Percentiles rank a stretch among this genome's conserved stretches.
Evolutionary conservation across 1,140 invertebrate species (phyloP).

Genomic region (Drosophila carrolli): DNA sequence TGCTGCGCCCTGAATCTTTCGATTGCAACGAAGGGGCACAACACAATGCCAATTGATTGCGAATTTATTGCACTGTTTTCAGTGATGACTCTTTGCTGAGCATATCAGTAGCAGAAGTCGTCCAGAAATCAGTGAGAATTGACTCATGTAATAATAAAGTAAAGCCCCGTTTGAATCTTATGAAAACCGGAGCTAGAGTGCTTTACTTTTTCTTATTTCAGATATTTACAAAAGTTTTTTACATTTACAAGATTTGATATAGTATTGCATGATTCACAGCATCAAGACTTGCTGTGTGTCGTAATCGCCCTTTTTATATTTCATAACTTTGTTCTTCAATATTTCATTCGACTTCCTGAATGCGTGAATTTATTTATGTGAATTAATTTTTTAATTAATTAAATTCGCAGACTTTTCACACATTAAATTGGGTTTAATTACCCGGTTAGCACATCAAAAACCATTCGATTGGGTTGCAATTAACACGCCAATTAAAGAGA

Average conservation of each 20-base stretch:
- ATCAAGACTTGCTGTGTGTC: neutral
- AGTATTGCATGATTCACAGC: neutral
- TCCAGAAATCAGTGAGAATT: slow-evolving; percentile 18
- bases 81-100: slow-evolving; percentile 15
- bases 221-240: neutral
- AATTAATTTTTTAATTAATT: slow-evolving; percentile 7
- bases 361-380: slow-evolving; percentile 5
- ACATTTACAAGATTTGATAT: neutral
- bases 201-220: neutral
- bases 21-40: neutral
- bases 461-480: slow-evolving; percentile 38
- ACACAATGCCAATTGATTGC: slow-evolving; percentile 17
- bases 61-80: slow-evolving; percentile 38
- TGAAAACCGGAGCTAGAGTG: neutral
- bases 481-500: slow-evolving; percentile 10
- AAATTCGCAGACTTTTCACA: slow-evolving; percentile 28
- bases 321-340: neutral
- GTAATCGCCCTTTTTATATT: neutral
- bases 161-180: slow-evolving; percentile 13
- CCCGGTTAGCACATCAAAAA: slow-evolving; percentile 29
- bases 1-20: neutral
- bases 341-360: slow-evolving; percentile 8
- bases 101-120: slow-evolving; percentile 28
- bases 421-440: slow-evolving; percentile 28
- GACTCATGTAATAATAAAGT: slow-evolving; percentile 11